phyloP scores from a whole-genome alignment of 2,888 invertebrate species.

The Linnaemya vulpina region DNA sequence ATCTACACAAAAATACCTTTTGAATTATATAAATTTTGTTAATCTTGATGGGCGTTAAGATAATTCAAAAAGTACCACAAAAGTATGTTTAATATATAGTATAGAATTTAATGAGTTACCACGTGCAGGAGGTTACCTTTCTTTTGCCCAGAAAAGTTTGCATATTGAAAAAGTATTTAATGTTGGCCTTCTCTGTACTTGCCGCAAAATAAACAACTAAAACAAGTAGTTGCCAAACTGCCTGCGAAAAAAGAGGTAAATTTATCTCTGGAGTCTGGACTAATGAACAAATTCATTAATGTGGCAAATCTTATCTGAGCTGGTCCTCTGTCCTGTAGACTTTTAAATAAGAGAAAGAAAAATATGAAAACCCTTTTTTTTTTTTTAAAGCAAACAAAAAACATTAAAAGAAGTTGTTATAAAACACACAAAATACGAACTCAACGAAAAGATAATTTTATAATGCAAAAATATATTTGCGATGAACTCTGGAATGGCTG shows the following conservation, averaged over 20 bases:
- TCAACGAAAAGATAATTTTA: not conserved
- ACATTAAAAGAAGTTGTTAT: not conserved
- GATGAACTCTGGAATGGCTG: conserved; percentile 30
- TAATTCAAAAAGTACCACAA: too few species aligned
- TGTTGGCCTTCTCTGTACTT: conserved; percentile 12
- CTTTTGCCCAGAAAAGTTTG: too few species aligned
- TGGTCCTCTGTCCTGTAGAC: conserved; percentile 36
- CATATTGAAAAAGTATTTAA: too few species aligned
- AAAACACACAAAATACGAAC: conserved; percentile 33
- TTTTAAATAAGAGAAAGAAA: not conserved
- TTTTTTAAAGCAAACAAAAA: conserved; percentile 1
- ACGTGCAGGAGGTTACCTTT: too few species aligned
- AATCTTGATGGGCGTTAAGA: too few species aligned
- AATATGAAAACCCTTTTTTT: conserved; percentile 14
- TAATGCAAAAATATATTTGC: conserved; percentile 40
- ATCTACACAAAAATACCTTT: too few species aligned
- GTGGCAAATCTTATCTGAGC: conserved; percentile 67
- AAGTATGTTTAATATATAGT: too few species aligned
- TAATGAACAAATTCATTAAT: conserved; percentile 73
- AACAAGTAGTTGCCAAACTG: conserved; percentile 10
- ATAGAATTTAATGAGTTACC: too few species aligned
- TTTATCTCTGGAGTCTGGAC: conserved; percentile 61
- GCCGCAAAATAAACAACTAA: not conserved
- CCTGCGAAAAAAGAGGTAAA: conserved; percentile 33
- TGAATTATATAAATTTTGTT: too few species aligned